phyloP scores from a whole-genome alignment of 2,113 vertebrate genomes.

The Leptobrachium ailaonicum region DNA sequence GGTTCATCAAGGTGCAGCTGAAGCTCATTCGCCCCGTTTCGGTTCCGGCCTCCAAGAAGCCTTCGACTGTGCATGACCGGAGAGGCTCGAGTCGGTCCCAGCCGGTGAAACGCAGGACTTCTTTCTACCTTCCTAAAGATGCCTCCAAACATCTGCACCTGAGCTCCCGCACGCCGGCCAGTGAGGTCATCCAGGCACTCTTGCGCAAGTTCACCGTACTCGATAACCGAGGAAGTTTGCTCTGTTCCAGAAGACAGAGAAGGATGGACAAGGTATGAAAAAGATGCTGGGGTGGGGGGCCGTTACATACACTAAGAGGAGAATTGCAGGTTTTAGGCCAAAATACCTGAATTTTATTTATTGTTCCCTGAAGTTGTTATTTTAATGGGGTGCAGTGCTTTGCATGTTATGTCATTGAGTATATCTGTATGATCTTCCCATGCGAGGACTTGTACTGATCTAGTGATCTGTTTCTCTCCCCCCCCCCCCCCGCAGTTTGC shows the following conservation, averaged over 20 bases:
- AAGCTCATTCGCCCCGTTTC: conserved; percentile 88
- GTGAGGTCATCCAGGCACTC: conserved; percentile 90
- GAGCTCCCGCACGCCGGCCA: conserved; percentile 80
- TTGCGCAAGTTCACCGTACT: conserved; percentile 93
- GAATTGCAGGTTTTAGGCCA: too few species aligned
- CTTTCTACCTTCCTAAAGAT: conserved; percentile 95
- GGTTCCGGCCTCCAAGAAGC: conserved; percentile 76
- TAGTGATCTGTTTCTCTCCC: not conserved
- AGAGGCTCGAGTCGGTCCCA: conserved; percentile 53
- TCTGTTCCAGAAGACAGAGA: conserved; percentile 86
- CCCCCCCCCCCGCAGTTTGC: conserved; percentile 69
- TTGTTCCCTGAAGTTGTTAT: too few species aligned
- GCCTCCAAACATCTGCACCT: conserved; percentile 91
- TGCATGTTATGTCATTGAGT: too few species aligned
- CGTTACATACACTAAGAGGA: too few species aligned
- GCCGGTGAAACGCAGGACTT: conserved; percentile 79
- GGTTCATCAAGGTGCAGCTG: conserved; percentile 96
- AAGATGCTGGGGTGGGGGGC: not conserved
- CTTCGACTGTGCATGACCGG: conserved; percentile 61
- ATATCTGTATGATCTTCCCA: too few species aligned
- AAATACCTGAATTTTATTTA: too few species aligned
- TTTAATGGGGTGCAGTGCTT: too few species aligned
- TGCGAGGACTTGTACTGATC: too few species aligned
- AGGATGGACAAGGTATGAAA: conserved; percentile 81
- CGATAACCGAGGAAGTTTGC: conserved; percentile 93